Percentiles rank a stretch among this genome's conserved stretches.
These are phyloP conservation scores for Dryoscopus gambensis DNA, from an alignment of 2,113 vertebrate genomes.

Conservation along the genomic window DNA sequence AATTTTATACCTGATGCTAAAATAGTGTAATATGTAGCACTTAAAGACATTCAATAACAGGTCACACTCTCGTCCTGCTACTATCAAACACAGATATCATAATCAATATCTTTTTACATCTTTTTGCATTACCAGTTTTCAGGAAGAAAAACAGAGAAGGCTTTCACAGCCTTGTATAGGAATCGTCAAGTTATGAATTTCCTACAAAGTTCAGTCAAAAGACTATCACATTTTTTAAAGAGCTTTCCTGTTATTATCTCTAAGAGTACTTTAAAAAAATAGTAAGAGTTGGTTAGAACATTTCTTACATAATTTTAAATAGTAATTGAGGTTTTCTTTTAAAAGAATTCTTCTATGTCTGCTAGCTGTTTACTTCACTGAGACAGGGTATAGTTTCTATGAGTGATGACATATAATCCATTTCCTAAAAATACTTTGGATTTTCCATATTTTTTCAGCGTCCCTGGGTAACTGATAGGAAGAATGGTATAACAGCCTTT, in stretches of 20 bases:
- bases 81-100: not conserved
- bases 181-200: not conserved
- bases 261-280: not conserved
- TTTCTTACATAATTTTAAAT: not conserved
- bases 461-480: not conserved
- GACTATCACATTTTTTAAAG: not conserved
- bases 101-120: not conserved
- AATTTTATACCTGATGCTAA: not conserved
- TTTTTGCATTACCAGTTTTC: not conserved
- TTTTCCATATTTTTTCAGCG: not conserved
- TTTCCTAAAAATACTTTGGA: not conserved
- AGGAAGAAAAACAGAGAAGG: not conserved
- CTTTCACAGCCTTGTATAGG: not conserved
- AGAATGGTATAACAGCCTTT: not conserved
- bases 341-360: not conserved
- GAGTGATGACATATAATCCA: not conserved
- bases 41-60: not conserved
- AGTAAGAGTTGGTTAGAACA: not conserved
- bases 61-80: not conserved
- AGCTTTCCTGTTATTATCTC: not conserved
- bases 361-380: not conserved
- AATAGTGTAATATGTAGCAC: not conserved
- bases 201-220: not conserved
- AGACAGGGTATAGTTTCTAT: not conserved
- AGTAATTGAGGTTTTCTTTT: not conserved